Evolutionary conservation across 2,113 vertebrate genomes (phyloP).

Genomic region (Psilopsiagon aymara): DNA sequence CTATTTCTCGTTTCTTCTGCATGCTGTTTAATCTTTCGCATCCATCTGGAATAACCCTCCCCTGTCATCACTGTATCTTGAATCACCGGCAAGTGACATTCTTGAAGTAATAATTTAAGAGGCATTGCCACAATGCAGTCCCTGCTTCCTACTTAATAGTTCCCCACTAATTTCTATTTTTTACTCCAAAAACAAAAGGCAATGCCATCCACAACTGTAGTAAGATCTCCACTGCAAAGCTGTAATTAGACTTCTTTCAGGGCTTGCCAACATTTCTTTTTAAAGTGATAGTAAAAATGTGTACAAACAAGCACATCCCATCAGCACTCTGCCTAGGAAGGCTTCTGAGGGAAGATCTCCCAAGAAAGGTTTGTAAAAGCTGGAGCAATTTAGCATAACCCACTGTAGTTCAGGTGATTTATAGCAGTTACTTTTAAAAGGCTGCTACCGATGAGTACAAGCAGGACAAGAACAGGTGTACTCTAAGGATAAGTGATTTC

Average conservation of each 20-base stretch:
- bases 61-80: constrained; percentile 30
- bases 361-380: not conserved
- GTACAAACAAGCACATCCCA: constrained; percentile 20
- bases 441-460: not conserved
- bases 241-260: constrained; percentile 57
- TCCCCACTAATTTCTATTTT: constrained; percentile 54
- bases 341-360: not conserved
- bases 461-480: not conserved
- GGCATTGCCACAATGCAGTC: constrained; percentile 12
- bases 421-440: not conserved
- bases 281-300: constrained; percentile 2
- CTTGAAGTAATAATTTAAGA: constrained; percentile 63
- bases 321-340: not conserved
- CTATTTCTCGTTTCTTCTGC: constrained; percentile 39
- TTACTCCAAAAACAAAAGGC: constrained; percentile 57
- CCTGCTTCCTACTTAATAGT: constrained; percentile 23
- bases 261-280: constrained; percentile 41
- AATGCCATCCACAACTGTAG: constrained; percentile 40
- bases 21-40: constrained; percentile 39
- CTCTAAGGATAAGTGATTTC: not conserved
- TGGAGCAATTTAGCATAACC: not conserved
- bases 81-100: constrained; percentile 54
- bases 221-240: constrained; percentile 47
- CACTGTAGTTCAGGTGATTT: not conserved
- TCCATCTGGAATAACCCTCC: constrained; percentile 53